Conservation (phyloP, 2,113 vertebrate species). For the Brienomyrus brachyistius region DNA sequence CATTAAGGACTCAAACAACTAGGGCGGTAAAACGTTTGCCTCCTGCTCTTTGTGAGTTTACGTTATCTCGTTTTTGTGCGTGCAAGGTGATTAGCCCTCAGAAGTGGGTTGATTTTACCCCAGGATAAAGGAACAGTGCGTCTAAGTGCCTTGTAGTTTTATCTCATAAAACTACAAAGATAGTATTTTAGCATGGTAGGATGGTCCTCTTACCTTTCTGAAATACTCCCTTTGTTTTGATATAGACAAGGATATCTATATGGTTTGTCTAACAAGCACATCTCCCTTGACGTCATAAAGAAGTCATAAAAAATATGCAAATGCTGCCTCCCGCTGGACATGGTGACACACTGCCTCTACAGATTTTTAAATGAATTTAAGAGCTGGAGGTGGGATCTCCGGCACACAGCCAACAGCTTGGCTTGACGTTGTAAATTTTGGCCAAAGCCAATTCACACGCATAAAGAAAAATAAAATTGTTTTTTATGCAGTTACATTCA, state of each 20-base stretch:
- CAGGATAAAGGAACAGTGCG: background rate
- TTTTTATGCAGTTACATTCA: background rate
- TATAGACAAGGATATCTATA: background rate
- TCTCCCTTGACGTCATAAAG: background rate
- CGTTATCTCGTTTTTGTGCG: background rate
- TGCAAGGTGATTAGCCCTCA: background rate
- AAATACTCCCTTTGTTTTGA: conserved; percentile 3
- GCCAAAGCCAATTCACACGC: background rate
- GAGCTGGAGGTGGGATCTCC: background rate
- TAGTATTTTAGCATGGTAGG: background rate
- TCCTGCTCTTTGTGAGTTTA: conserved; percentile 32
- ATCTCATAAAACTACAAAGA: background rate
- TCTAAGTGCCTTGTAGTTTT: conserved; percentile 9
- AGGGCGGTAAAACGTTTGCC: conserved; percentile 38
- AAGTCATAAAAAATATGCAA: background rate
- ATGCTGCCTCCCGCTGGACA: background rate
- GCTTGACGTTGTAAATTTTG: background rate
- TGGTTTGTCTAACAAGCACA: background rate
- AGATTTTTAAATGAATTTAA: background rate
- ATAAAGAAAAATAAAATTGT: background rate
- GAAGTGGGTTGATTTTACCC: background rate
- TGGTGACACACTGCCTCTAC: background rate
- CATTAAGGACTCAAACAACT: conserved; percentile 49
- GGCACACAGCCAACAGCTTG: background rate
- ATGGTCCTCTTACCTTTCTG: background rate